Evolutionary conservation across 2,113 vertebrate species (phyloP), one percentile per base, ranked within the genome.

Genomic region (Uria lomvia): DNA sequence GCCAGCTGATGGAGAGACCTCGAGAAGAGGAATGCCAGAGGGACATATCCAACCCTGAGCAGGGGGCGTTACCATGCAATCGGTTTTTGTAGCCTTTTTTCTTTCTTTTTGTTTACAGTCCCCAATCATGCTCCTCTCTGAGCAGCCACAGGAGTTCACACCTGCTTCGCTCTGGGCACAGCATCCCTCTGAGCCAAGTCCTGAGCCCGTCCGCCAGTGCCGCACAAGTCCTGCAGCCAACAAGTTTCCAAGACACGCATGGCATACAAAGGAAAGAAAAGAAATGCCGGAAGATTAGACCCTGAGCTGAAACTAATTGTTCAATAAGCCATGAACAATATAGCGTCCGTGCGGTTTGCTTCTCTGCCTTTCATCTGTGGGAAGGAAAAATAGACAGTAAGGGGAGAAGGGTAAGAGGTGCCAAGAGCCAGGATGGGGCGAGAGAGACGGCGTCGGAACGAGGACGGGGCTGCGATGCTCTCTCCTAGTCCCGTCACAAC

Each of bases 251-350:
- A 81, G 91, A 29, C 80, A 62, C 2, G 1, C 68, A 23, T 3
- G 34, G 42, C 26, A 9, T 6, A 87, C 74, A 94, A 97, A 95
- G 62, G 49, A 20, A 81, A 92, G 83, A 36, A 92, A 94, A 84
- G 62, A 92, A 95, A 86, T 42, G 65, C 90, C 9, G 0, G 19
- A 72, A 96, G 94, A 95, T 93, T 60, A 95, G 80, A 94, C 70
- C 89, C 70, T 8, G 83, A 91, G 86, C 94, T 96, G 95, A 91
- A 89, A 95, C 86, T 91, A 96, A 91, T 95, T 81, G 95, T 92
- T 94, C 90, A 93, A 94, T 90, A 96, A 96, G 90, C 77, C 93
- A 79, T 70, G 86, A 96, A 95, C 91, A 96, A 89, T 40, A 15
- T 0, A 50, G 40, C 9, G 0, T 23, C 63, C 18, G 34, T 75